Base-by-base conservation (phyloP, 2,888 invertebrate species). In the Sericinus montela region DNA sequence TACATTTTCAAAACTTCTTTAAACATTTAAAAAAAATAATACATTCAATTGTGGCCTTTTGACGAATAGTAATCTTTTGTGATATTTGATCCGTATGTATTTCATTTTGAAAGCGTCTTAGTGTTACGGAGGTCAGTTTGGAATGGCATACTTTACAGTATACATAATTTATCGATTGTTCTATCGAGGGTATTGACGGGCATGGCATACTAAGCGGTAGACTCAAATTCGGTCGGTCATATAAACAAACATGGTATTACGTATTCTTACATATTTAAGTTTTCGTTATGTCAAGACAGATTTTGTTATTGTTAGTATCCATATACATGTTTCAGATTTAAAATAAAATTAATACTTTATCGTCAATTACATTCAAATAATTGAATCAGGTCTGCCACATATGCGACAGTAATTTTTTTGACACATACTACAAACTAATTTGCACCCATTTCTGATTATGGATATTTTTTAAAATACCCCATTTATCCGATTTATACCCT, bases 101-200 rank as follows among this genome's bases (percentile, higher is more conserved):
- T 32, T 43, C 29, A 45, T 49, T 45, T 49, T 49, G 49, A 45
- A 49, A 40, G 38, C 35, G 23, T 29, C 29, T 45, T 23, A 28
- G 29, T 45, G 34, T 45, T 25, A 40, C 44, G 39, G 49, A 45
- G 49, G 49, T 40, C 49, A 49, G 40, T 45, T 23, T 23, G 36
- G 19, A 36, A 40, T 35, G 49, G 49, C 49, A 40, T 40, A 49
- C 49, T 40, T 45, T 39, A 14, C 49, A 35, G 49, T 49, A 49
- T 49, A 50, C 50, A 37, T 45, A 50, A 45, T 45, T 42, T 37
- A 50, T 45, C 37, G 45, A 50, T 50, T 45, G 50, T 50, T 45
- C 50, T 50, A 50, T 50, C 23, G 50, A 32, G 50, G 50, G 41
- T 45, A 50, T 36, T 32, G 35, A 50, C 37, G 45, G 9, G 14